Evolutionary conservation across 2,888 invertebrate genomes (phyloP).

Genomic region (Agrochola circellaris): DNA sequence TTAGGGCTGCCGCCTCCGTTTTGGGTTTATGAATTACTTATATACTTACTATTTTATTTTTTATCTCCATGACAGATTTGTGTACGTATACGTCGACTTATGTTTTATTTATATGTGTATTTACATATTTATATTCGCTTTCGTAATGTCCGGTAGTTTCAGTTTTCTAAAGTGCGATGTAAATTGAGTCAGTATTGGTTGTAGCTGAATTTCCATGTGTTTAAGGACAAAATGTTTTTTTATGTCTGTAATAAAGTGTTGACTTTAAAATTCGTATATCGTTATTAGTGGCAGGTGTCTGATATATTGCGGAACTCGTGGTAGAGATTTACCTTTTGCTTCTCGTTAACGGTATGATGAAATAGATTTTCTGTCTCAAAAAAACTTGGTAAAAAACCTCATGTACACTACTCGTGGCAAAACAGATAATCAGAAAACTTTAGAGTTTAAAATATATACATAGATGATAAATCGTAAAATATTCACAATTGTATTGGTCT

Average conservation of each 20-base stretch:
- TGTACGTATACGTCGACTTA: constrained; percentile 42
- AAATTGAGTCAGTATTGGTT: constrained; percentile 51
- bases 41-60: constrained; percentile 60
- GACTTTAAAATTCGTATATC: neutral
- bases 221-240: constrained; percentile 2
- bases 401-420: neutral
- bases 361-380: neutral
- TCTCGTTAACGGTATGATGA: neutral
- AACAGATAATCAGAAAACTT: neutral
- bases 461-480: too few species aligned
- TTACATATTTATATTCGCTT: constrained; percentile 52
- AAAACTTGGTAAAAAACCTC: neutral
- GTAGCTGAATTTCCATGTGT: constrained; percentile 25
- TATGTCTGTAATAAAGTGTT: constrained; percentile 16
- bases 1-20: constrained; percentile 69
- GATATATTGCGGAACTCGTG: neutral
- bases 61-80: constrained; percentile 61
- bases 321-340: neutral
- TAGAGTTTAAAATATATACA: too few species aligned
- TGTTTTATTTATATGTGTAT: constrained; percentile 57
- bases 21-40: constrained; percentile 62
- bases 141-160: constrained; percentile 40
- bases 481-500: neutral
- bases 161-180: constrained; percentile 52
- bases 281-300: neutral